Base-by-base conservation (phyloP, 2,888 invertebrate species). In the Protodeltote pygarga region DNA sequence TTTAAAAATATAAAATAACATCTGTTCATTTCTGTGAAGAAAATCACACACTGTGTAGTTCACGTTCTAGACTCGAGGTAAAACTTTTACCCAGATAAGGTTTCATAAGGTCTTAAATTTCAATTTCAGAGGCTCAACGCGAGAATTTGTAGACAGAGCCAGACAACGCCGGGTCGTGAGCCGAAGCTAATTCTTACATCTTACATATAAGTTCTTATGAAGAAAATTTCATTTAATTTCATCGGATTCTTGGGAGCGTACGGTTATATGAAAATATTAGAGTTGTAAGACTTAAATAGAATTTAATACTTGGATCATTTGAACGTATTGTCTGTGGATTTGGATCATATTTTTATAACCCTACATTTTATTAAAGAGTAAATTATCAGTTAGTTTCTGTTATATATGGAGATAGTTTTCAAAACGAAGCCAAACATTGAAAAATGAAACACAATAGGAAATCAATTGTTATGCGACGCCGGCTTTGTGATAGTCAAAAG, bases 61-160 rank as follows among this genome's bases (percentile, higher is more conserved):
- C 47, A 59, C 46, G 38, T 44, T 40, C 52, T 49, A 60, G 27
- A 49, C 33, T 32, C 13, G 31, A 47, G 37, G 51, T 61, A 53
- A 54, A 49, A 53, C 54, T 63, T 72, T 65, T 57, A 66, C 62
- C 55, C 63, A 62, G 55, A 73, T 65, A 70, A 58, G 71, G 72
- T 77, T 79, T 79, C 75, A 74, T 79, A 77, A 74, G 74, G 83
- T 83, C 79, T 87, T 84, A 83, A 82, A 86, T 86, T 87, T 84
- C 86, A 88, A 88, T 89, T 88, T 85, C 76, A 83, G 58, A 62
- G 85, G 87, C 86, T 87, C 79, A 83, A 68, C 61, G 69, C 65
- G 63, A 71, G 62, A 62, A 69, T 76, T 75, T 59, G 51, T 69
- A 55, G 72, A 61, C 72, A 60, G 67, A 68, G 59, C 71, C 71